Evolutionary conservation across 1,140 invertebrate genomes (phyloP), one percentile per base, ranked within the genome.

Genomic region (Notospermus geniculatus): DNA sequence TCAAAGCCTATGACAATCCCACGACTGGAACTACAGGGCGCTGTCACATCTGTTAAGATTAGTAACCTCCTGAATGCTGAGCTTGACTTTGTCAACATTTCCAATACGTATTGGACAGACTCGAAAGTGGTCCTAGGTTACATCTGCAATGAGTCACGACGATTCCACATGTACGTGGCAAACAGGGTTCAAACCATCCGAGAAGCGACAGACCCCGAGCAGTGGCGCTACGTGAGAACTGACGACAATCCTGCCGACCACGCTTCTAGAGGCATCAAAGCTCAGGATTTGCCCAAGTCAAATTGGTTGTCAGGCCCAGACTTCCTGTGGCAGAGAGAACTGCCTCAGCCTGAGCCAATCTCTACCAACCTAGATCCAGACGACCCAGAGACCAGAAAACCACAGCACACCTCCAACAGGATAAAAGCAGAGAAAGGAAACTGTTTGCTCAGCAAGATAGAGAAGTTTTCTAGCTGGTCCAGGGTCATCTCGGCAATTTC

Each of bases 161-260:
- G 57, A 4, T 50, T 52, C 19, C 39, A 46, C 5, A 41, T 28
- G 23, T 59, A 27, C n/a, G n/a, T n/a, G n/a, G n/a, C n/a, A n/a
- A n/a, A n/a, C n/a, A n/a, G n/a, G n/a, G n/a, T n/a, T n/a, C 11
- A 39, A 2, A 28, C 30, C 39, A 59, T 59, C 4, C 7, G 39
- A 4, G 57, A 59, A 5, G 36, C 22, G 19, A 23, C 39, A 7
- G 57, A 50, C 17, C 4, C 28, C 4, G 4, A 28, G 2, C 36
- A 45, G 15, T 59, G 57, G 57, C 2, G 23, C 2, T 28, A 59
- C 29, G 43, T 59, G 5, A 23, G 22, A 9, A 7, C 39, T 5
- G 30, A 59, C 11, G n/a, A 11, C 2, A 59, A 59, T 55, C 63
- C 68, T 25, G 63, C 65, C 5, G 62, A 68, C 45, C 13, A 62